Evolutionary conservation across 2,888 invertebrate genomes (phyloP).

Genomic region (Dinocampus coccinellae): DNA sequence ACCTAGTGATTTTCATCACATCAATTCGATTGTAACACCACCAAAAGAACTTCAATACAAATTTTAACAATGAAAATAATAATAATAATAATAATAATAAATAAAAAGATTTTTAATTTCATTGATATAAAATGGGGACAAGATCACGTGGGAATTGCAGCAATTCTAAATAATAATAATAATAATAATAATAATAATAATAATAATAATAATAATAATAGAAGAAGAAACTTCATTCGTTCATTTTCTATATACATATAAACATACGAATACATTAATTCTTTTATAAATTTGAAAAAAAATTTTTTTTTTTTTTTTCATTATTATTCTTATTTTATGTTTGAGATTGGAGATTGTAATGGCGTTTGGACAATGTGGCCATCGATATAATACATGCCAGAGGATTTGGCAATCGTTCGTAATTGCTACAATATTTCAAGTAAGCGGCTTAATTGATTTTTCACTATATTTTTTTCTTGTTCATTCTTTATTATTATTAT

Average conservation of each 20-base stretch:
- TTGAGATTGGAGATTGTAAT: slow-evolving; percentile 14
- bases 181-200: neutral
- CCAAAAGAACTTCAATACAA: too few species aligned
- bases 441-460: slow-evolving; percentile 67
- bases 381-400: slow-evolving; percentile 58
- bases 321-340: slow-evolving; percentile 13
- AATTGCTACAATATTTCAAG: slow-evolving; percentile 66
- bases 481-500: too few species aligned
- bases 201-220: neutral
- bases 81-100: too few species aligned
- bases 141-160: slow-evolving; percentile 1
- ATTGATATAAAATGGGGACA: neutral
- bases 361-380: slow-evolving; percentile 54
- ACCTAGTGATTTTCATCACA: too few species aligned
- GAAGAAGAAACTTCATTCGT: too few species aligned
- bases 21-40: too few species aligned
- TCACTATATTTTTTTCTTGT: slow-evolving; percentile 37
- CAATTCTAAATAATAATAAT: neutral
- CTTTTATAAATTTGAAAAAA: too few species aligned
- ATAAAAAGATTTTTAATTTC: too few species aligned
- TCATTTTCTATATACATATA: too few species aligned
- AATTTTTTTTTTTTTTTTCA: neutral
- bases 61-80: too few species aligned
- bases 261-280: too few species aligned
- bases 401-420: slow-evolving; percentile 64